Percentiles rank a stretch among this genome's conserved stretches.
These are phyloP conservation scores for Pristionchus fissidentatus DNA, from an alignment of 2,888 invertebrate species.

Conservation along the genomic window DNA sequence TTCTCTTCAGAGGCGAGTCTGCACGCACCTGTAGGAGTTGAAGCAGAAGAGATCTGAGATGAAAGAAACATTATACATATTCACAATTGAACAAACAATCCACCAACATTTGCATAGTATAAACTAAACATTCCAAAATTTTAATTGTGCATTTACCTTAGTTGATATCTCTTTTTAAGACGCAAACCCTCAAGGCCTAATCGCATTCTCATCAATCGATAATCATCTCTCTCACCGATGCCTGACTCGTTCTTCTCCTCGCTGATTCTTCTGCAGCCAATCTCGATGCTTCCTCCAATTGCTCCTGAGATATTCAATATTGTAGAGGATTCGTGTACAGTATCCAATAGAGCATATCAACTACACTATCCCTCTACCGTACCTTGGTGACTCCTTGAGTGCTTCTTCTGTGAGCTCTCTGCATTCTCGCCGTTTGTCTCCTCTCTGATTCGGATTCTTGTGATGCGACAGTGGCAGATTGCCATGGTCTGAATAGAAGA, in stretches of 20 bases:
- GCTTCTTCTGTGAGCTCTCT: constrained; percentile 65
- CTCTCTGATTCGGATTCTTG: constrained; percentile 73
- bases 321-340: too few species aligned
- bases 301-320: constrained; percentile 53
- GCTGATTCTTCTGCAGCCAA: constrained; percentile 57
- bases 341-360: not conserved
- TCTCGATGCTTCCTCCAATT: constrained; percentile 63
- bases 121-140: not conserved
- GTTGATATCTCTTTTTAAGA: too few species aligned
- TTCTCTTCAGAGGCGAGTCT: constrained; percentile 59
- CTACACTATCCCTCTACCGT: not conserved
- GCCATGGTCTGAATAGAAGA: constrained; percentile 68
- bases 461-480: constrained; percentile 68
- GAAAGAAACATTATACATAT: too few species aligned
- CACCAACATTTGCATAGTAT: not conserved
- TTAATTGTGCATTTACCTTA: too few species aligned
- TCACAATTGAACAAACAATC: too few species aligned
- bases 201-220: not conserved
- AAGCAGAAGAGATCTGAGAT: constrained; percentile 50
- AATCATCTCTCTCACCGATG: constrained; percentile 33
- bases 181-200: too few species aligned
- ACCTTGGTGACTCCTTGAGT: constrained; percentile 49
- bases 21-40: constrained; percentile 28
- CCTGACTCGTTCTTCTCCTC: constrained; percentile 48
- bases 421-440: constrained; percentile 70